Evolutionary conservation across 2,797 vertebrate genomes (phyloP).

Genomic region (Manis crassicaudata): DNA sequence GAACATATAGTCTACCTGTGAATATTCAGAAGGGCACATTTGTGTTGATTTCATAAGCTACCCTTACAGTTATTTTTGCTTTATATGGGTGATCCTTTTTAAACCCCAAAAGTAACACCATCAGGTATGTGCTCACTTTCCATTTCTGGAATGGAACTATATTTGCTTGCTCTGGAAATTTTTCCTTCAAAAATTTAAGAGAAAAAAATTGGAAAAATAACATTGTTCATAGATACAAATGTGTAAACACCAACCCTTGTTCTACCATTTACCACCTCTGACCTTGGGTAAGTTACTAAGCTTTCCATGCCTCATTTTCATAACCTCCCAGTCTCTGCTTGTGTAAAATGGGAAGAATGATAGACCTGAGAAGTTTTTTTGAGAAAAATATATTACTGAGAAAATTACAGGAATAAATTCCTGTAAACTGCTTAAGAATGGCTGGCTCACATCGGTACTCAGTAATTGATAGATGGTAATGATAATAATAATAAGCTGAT

Average conservation of each 20-base stretch:
- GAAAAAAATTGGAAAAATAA: neutral
- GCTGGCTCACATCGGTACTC: neutral
- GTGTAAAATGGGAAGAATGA: neutral
- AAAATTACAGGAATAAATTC: neutral
- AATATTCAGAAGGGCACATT: conserved; percentile 29
- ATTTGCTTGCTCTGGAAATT: conserved; percentile 43
- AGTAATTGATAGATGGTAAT: neutral
- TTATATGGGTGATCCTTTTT: conserved; percentile 8
- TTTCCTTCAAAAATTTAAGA: conserved; percentile 27
- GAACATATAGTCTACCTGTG: neutral
- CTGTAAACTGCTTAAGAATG: neutral
- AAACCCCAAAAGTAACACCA: conserved; percentile 30
- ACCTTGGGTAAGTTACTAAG: neutral
- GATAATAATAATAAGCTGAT: neutral
- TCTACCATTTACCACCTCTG: neutral
- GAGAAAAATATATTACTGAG: neutral
- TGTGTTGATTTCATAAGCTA: neutral
- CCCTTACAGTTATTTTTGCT: conserved; percentile 31
- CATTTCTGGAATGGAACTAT: conserved; percentile 29
- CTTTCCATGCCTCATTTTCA: neutral
- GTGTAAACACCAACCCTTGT: neutral
- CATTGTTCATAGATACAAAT: neutral
- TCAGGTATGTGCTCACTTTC: conserved; percentile 5
- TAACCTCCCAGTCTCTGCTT: neutral
- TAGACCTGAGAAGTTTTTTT: neutral